Conservation (phyloP, 2,888 invertebrate species). For the Drosophila ezoana region DNA sequence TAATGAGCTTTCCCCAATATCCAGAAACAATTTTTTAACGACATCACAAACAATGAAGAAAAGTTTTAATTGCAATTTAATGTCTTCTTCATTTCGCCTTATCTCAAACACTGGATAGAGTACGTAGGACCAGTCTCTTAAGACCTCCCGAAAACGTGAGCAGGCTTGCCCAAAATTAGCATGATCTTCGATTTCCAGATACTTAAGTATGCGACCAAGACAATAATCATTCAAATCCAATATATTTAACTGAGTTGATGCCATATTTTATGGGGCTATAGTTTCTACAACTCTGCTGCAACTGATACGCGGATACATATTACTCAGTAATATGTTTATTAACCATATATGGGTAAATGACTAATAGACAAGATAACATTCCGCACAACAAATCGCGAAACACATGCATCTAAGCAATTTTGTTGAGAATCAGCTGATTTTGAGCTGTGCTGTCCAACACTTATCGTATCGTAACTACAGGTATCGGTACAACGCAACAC, state of each 20-base stretch:
- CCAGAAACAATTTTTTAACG: constrained; percentile 18
- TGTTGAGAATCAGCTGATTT: constrained; percentile 24
- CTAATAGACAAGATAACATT: constrained; percentile 14
- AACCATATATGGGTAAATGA: constrained; percentile 1
- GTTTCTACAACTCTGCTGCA: neutral
- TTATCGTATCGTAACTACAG: neutral
- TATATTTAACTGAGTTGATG: constrained; percentile 5
- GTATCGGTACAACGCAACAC: neutral
- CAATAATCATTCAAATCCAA: constrained; percentile 40
- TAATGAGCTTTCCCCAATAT: neutral
- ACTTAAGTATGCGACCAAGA: constrained; percentile 22
- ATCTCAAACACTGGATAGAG: constrained; percentile 28
- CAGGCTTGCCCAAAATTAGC: constrained; percentile 28
- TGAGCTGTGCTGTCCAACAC: constrained; percentile 3
- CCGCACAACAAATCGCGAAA: neutral
- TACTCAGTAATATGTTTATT: neutral
- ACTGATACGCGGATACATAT: neutral
- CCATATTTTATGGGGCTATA: neutral
- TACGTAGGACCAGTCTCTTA: constrained; percentile 23
- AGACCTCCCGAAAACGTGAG: constrained; percentile 5
- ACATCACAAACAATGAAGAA: constrained; percentile 19
- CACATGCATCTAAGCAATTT: neutral
- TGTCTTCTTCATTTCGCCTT: neutral
- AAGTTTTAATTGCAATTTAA: constrained; percentile 17
- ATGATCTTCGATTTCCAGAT: constrained; percentile 25